Conservation (phyloP, 2,113 vertebrate genomes). For the Lepidiolamprologus cunningtoni region DNA sequence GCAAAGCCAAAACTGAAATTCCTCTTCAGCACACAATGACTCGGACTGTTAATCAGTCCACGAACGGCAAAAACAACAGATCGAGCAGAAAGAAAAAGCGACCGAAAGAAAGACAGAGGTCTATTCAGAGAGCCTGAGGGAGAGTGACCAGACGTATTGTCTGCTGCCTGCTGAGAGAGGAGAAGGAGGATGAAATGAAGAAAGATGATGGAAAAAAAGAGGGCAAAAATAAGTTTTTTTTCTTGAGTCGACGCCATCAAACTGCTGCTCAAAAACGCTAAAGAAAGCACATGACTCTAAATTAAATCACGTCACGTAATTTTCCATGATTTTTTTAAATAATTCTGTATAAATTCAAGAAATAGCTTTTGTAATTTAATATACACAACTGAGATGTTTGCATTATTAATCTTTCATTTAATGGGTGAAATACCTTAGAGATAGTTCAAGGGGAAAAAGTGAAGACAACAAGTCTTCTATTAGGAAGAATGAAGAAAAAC, state of each 20-base stretch:
- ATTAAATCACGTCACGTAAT: neutral
- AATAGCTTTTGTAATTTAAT: neutral
- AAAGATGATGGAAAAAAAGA: neutral
- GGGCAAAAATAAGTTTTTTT: neutral
- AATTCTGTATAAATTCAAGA: neutral
- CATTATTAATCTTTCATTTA: neutral
- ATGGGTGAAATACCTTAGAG: neutral
- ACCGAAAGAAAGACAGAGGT: neutral
- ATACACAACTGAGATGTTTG: neutral
- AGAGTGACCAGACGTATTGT: conserved; percentile 40
- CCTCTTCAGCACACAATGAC: neutral
- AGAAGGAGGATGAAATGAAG: neutral
- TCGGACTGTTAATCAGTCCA: neutral
- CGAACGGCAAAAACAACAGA: neutral
- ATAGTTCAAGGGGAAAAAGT: neutral
- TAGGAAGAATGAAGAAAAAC: neutral
- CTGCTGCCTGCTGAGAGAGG: conserved; percentile 19
- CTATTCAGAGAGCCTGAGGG: conserved; percentile 6
- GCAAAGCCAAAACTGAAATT: neutral
- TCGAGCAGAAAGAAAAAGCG: neutral
- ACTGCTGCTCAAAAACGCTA: neutral
- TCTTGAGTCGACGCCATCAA: neutral
- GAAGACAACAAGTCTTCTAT: neutral
- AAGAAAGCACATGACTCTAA: neutral
- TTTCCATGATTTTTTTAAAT: neutral